Evolutionary conservation across 2,888 invertebrate genomes (phyloP).

Genomic region (Drosophila helvetica): DNA sequence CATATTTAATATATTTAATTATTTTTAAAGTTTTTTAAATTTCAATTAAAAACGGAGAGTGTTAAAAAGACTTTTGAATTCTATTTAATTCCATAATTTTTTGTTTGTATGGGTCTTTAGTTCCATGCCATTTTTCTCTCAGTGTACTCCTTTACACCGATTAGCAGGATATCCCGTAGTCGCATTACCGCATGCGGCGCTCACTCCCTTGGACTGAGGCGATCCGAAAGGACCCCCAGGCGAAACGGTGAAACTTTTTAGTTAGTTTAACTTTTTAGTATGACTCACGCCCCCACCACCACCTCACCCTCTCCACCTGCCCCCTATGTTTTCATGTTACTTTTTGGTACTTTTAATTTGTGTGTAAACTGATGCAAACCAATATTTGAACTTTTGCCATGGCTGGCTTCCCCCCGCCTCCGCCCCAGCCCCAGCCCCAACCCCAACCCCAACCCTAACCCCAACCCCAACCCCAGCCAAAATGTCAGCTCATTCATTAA

Average conservation of each 20-base stretch:
- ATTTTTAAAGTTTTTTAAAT: too few species aligned
- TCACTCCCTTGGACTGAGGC: neutral
- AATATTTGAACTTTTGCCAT: constrained; percentile 71
- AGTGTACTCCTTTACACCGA: too few species aligned
- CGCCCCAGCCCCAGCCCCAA: too few species aligned
- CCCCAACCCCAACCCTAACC: too few species aligned
- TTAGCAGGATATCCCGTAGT: neutral
- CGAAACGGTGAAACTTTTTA: constrained; percentile 32
- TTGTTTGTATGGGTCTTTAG: too few species aligned
- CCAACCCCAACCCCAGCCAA: too few species aligned
- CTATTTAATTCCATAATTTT: too few species aligned
- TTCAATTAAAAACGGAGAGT: too few species aligned
- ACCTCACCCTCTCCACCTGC: neutral
- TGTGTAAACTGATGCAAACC: constrained; percentile 73
- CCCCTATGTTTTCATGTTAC: constrained; percentile 11
- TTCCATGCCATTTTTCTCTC: too few species aligned
- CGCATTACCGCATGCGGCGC: neutral
- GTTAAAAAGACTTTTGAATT: too few species aligned
- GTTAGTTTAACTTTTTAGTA: constrained; percentile 31
- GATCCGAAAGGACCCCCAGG: neutral
- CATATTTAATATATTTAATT: too few species aligned
- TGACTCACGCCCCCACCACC: neutral
- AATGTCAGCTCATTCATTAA: constrained; percentile 76
- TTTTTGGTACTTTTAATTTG: constrained; percentile 64
- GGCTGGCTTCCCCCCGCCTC: constrained; percentile 13